Base-by-base conservation (phyloP, 2,113 vertebrate genomes). In the Pardalotus punctatus region DNA sequence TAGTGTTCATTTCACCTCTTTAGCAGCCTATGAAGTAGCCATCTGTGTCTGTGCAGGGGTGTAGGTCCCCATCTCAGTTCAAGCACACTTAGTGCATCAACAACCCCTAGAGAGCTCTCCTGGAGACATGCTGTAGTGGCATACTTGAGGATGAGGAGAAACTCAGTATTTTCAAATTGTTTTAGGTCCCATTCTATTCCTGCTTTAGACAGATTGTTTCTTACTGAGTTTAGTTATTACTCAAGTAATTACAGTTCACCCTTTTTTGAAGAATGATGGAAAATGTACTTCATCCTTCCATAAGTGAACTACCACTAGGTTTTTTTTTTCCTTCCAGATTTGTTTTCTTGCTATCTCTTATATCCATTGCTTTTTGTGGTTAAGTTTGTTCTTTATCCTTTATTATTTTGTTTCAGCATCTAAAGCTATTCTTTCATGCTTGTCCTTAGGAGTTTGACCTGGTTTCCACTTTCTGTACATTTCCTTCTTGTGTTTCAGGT, bases 401-500 rank as follows among this genome's bases (percentile, higher is more conserved):
- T 73, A 15, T 66, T 7, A 83, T 28, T 83, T 77, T 65, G 42
- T 79, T 94, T 86, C 47, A 77, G 50, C 36, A 69, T 81, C 58
- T 73, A 47, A 21, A 38, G 29, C 71, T 88, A 5, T 90, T 94
- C 71, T 92, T 96, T 92, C 35, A 22, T 58, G 40, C 33, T 94
- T 69, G 45, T 72, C 50, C 47, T 65, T 43, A 64, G 51, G 35
- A 88, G 33, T 81, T 56, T 96, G 94, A 86, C 86, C 86, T 86
- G 64, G 24, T 74, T 96, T 92, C 72, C 25, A 60, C 51, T 86
- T 95, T 86, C 86, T 92, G 95, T 90, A 94, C 80, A 25, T 92
- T 94, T 90, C 18, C 45, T 95, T 93, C 88, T 86, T 47, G 80
- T 48, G 91, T 94, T 95, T 94, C 88, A 94, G 83, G 88, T 93